Evolutionary conservation across 2,113 vertebrate species (phyloP).

Genomic region (Ceyx margarethae): DNA sequence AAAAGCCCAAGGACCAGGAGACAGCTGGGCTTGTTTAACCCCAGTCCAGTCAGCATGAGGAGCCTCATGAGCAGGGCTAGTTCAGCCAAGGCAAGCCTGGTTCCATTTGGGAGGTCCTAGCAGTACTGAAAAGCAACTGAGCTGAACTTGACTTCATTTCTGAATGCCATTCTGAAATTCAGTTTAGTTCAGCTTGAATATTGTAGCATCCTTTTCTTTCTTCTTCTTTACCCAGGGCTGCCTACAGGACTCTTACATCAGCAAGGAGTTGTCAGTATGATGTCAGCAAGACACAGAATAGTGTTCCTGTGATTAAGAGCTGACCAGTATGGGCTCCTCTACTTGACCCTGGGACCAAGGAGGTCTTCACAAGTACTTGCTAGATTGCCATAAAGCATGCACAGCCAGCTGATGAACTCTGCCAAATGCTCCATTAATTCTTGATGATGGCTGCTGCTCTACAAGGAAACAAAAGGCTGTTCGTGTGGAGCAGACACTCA

Average conservation of each 20-base stretch:
- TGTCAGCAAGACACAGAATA: not conserved
- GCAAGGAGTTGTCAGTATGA: not conserved
- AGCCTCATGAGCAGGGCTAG: not conserved
- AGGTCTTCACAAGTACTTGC: not conserved
- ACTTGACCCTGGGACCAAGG: not conserved
- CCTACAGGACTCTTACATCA: not conserved
- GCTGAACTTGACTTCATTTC: not conserved
- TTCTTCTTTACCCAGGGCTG: not conserved
- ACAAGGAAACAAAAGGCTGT: not conserved
- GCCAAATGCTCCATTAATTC: not conserved
- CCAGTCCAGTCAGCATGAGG: accelerated
- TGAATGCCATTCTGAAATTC: not conserved
- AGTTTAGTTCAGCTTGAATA: not conserved
- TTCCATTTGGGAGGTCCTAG: not conserved
- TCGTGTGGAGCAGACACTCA: not conserved
- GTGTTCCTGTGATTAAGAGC: not conserved
- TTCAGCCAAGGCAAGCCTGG: not conserved
- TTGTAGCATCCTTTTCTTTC: not conserved
- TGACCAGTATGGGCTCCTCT: not conserved
- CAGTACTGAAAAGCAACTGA: accelerated
- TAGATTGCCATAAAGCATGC: not conserved
- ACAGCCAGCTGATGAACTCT: not conserved
- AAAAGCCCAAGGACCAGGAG: not conserved
- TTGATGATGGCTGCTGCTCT: not conserved
- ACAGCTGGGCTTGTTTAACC: not conserved